These are phyloP conservation scores for Falco novaeseelandiae DNA, from an alignment of 2,797 vertebrate genomes.

Conservation along the genomic window DNA sequence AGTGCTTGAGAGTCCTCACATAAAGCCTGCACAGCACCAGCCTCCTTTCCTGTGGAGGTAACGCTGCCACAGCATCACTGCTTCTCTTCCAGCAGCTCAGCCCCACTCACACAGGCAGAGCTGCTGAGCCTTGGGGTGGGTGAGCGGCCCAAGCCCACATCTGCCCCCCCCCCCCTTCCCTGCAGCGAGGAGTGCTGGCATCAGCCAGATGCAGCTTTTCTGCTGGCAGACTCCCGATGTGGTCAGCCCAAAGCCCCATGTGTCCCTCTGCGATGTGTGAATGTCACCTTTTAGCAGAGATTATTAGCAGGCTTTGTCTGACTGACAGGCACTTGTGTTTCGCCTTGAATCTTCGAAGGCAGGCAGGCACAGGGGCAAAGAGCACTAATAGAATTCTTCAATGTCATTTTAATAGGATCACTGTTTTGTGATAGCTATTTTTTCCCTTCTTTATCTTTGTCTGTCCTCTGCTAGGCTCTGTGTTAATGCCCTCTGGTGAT, in stretches of 20 bases:
- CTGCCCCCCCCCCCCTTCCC: not conserved
- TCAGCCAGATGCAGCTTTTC: not conserved
- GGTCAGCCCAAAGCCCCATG: not conserved
- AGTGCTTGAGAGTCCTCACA: not conserved
- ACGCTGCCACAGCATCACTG: fast-evolving
- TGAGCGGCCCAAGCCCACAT: fast-evolving
- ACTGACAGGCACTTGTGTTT: conserved; percentile 14
- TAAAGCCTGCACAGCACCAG: not conserved
- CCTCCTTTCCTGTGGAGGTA: not conserved
- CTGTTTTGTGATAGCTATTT: conserved; percentile 39
- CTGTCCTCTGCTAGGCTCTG: conserved; percentile 45
- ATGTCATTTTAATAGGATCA: conserved; percentile 65
- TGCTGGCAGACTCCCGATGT: fast-evolving
- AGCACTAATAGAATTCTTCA: conserved; percentile 66
- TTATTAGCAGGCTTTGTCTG: conserved; percentile 35
- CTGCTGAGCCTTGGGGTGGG: fast-evolving
- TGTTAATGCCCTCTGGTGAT: conserved; percentile 60
- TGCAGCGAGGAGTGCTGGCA: not conserved
- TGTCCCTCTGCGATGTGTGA: not conserved
- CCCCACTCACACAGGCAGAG: fast-evolving
- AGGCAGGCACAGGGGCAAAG: conserved; percentile 40
- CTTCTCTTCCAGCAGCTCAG: not conserved
- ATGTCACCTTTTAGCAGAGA: conserved; percentile 33
- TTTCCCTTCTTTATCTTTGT: conserved; percentile 34
- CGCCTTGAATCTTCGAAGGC: not conserved